Base-by-base conservation (phyloP, 2,888 invertebrate species). In the Danaus chrysippus region DNA sequence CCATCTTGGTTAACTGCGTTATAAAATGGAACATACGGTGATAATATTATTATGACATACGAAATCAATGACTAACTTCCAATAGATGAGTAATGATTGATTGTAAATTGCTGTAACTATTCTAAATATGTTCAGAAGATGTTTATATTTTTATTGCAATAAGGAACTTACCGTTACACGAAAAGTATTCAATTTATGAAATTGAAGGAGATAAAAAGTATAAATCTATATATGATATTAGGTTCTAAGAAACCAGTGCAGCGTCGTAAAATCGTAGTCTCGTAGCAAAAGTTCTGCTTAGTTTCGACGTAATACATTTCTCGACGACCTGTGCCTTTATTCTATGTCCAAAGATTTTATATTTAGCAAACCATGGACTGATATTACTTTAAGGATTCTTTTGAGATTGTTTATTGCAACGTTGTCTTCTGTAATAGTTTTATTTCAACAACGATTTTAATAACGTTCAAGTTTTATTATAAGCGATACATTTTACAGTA, bases 211-310 rank as follows among this genome's bases (percentile, higher is more conserved):
- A 49, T n/a, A 49, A 17, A 49, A 17, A 17, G 15, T 49, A 17
- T 34, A 49, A 49, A 49, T 17, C 49, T 49, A 17, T 49, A 49
- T 17, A 49, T 49, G 49, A 49, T 49, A 49, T 49, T 17, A 49
- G 49, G 49, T 49, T 17, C 10, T 49, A 49, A 49, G 49, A 49
- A 49, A 49, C 10, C 49, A 15, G 49, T 72, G 80, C 76, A 71
- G 67, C 70, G 73, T 77, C 76, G 77, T 72, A 71, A 75, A 80
- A 81, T 76, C 74, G 82, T 76, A 72, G 80, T 83, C 74, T 85
- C 82, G 82, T 82, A 79, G 82, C 78, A 78, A 81, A 84, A 83
- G 78, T 84, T 83, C 76, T 73, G 79, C 81, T 83, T 74, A 75
- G 78, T 78, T 80, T 74, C 71, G 76, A 73, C 77, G 76, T 72